Evolutionary conservation across 2,797 vertebrate species (phyloP).

Genomic region (Danio jaintianensis): DNA sequence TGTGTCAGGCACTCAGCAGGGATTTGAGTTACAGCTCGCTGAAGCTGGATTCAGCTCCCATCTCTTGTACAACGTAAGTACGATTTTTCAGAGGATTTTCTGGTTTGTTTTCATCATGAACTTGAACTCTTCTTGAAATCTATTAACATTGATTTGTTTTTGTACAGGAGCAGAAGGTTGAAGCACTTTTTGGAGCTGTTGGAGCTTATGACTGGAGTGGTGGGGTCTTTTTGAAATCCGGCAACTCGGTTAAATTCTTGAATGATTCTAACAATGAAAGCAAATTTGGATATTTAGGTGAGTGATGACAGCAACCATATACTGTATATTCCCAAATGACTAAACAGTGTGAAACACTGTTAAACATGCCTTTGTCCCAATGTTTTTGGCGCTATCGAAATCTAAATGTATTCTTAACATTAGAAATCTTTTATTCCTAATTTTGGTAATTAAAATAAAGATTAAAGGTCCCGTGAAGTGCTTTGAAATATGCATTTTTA

Average conservation of each 20-base stretch:
- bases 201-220: constrained; percentile 84
- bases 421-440: too few species aligned
- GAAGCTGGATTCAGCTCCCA: constrained; percentile 80
- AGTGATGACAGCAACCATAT: constrained; percentile 43
- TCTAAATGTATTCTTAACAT: too few species aligned
- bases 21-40: constrained; percentile 76
- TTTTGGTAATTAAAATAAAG: too few species aligned
- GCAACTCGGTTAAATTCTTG: constrained; percentile 67
- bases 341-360: too few species aligned
- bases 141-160: not conserved
- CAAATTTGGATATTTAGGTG: constrained; percentile 80
- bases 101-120: too few species aligned
- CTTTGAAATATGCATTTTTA: too few species aligned
- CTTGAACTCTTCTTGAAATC: not conserved
- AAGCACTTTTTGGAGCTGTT: constrained; percentile 76
- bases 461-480: too few species aligned
- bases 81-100: not conserved
- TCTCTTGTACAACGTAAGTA: constrained; percentile 72
- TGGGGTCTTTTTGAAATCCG: constrained; percentile 72
- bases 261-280: constrained; percentile 68
- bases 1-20: constrained; percentile 72
- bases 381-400: too few species aligned
- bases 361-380: too few species aligned
- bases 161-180: constrained; percentile 63
- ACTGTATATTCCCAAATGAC: too few species aligned